These are phyloP conservation scores for Noturus placidus DNA, from an alignment of 2,113 vertebrate species.

Conservation along the genomic window DNA sequence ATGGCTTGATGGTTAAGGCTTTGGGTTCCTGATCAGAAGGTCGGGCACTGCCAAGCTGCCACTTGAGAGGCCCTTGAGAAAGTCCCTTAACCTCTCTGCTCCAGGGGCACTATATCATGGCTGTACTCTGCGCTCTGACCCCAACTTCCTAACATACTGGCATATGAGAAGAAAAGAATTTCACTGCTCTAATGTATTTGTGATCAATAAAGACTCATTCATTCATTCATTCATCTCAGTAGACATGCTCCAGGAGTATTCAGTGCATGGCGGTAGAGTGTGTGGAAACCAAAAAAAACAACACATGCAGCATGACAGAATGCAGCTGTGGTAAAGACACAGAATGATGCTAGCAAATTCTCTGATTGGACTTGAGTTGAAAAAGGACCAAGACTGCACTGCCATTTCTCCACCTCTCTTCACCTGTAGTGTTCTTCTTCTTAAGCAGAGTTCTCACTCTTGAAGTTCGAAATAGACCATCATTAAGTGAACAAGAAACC, in stretches of 20 bases:
- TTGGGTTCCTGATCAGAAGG: too few relatives aligned
- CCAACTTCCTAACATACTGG: too few relatives aligned
- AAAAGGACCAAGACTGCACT: not conserved
- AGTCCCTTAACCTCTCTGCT: too few relatives aligned
- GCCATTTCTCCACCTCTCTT: not conserved
- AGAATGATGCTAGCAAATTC: not conserved
- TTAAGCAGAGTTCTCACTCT: not conserved
- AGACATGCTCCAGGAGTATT: not conserved
- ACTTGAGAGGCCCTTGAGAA: too few relatives aligned
- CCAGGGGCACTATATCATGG: too few relatives aligned
- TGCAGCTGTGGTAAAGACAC: not conserved
- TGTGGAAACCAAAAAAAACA: slow-evolving; percentile 10
- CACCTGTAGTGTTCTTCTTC: not conserved
- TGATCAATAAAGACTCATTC: too few relatives aligned
- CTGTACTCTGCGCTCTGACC: too few relatives aligned
- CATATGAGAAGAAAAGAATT: too few relatives aligned
- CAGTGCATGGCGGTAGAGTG: not conserved
- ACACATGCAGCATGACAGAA: not conserved
- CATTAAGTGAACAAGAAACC: not conserved
- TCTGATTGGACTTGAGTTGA: not conserved
- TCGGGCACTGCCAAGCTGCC: too few relatives aligned
- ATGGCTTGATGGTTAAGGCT: too few relatives aligned
- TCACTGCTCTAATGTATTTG: too few relatives aligned
- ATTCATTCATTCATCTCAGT: too few relatives aligned
- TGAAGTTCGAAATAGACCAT: not conserved